Evolutionary conservation across 2,888 invertebrate species (phyloP).

Genomic region (Tethea ocularis): DNA sequence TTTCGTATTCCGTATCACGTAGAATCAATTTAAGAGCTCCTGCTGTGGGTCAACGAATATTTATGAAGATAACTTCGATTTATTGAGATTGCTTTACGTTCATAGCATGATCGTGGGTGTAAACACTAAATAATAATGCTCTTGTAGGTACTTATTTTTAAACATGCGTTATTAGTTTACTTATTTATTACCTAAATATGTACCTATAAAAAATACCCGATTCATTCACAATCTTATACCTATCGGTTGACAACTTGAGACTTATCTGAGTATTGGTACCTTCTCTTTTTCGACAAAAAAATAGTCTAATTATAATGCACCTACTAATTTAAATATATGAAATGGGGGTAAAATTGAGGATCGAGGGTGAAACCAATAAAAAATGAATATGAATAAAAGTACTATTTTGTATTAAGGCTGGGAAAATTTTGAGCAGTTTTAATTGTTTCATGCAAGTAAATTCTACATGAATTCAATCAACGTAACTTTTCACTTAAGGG

Average conservation of each 20-base stretch:
- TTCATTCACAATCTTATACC: too few relatives aligned
- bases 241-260: too few relatives aligned
- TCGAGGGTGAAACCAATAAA: too few relatives aligned
- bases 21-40: conserved; percentile 78
- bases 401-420: background rate
- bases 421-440: too few relatives aligned
- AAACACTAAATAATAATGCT: background rate
- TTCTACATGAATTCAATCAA: background rate
- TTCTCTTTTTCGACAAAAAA: too few relatives aligned
- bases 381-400: too few relatives aligned
- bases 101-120: conserved; percentile 36
- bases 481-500: background rate
- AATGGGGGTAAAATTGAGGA: too few relatives aligned
- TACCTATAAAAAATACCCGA: too few relatives aligned
- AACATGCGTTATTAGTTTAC: background rate
- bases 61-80: conserved; percentile 73
- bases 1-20: conserved; percentile 72
- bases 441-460: background rate
- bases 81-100: conserved; percentile 64
- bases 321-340: too few relatives aligned
- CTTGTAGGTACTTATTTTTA: background rate
- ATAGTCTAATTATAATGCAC: too few relatives aligned
- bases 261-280: too few relatives aligned
- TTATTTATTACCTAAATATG: too few relatives aligned
- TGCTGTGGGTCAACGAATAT: conserved; percentile 75